phyloP scores from a whole-genome alignment of 2,888 invertebrate genomes.

The Cantharis lateralis region DNA sequence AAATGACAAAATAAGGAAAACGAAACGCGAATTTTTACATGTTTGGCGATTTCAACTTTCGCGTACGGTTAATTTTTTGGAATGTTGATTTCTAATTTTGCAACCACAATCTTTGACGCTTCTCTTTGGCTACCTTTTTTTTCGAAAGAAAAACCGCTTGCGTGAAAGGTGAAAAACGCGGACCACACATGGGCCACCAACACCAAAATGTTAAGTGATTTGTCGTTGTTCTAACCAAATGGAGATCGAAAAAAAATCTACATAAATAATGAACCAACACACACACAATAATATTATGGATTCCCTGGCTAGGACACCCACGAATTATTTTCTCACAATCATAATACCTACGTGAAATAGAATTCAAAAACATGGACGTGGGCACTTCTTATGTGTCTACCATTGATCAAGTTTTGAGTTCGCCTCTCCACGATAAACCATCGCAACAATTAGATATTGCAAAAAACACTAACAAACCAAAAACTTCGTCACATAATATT shows the following conservation, averaged over 20 bases:
- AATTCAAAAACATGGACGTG: slow-evolving; percentile 52
- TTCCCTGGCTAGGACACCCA: slow-evolving; percentile 44
- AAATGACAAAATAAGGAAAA: not conserved
- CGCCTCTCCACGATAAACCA: slow-evolving; percentile 45
- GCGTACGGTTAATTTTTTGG: not conserved
- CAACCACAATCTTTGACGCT: not conserved
- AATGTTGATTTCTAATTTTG: not conserved
- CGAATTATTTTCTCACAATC: slow-evolving; percentile 35
- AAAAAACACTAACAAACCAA: slow-evolving; percentile 20
- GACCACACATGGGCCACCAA: slow-evolving; percentile 17
- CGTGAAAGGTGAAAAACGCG: not conserved
- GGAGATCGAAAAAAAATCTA: slow-evolving; percentile 1
- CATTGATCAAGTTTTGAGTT: slow-evolving; percentile 47
- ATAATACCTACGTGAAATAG: slow-evolving; percentile 50
- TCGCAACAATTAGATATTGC: slow-evolving; percentile 28
- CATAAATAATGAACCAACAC: slow-evolving; percentile 3
- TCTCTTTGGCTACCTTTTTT: not conserved
- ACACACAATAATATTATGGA: slow-evolving; percentile 7
- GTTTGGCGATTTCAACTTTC: not conserved
- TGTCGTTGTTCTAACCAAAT: slow-evolving; percentile 11
- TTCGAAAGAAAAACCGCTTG: not conserved
- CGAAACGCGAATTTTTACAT: not conserved
- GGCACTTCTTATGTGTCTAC: slow-evolving; percentile 45
- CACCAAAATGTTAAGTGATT: slow-evolving; percentile 8
- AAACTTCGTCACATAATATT: slow-evolving; percentile 20